phyloP scores from a whole-genome alignment of 1,140 invertebrate species.

The Popillia japonica region DNA sequence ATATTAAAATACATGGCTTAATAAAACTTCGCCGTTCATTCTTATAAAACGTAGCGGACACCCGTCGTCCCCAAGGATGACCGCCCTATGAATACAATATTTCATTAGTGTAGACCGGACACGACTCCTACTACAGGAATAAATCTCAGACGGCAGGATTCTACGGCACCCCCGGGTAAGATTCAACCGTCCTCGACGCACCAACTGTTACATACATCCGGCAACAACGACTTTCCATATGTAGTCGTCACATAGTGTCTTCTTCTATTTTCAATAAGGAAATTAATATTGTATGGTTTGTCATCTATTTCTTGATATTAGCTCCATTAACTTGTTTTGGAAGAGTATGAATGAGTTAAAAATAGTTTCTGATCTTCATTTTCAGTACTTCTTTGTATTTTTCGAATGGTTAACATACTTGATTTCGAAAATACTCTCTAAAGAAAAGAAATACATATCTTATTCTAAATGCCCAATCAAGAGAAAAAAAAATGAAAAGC shows the following conservation, averaged over 20 bases:
- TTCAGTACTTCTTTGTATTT: too few relatives aligned
- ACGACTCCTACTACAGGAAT: constrained; percentile 53
- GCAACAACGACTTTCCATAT: background rate
- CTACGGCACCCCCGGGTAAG: constrained; percentile 57
- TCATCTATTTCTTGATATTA: too few relatives aligned
- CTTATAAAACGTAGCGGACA: constrained; percentile 33
- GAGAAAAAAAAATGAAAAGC: too few relatives aligned
- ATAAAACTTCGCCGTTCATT: constrained; percentile 34
- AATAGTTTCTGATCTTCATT: too few relatives aligned
- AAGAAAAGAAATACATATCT: too few relatives aligned
- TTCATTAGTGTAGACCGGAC: constrained; percentile 56
- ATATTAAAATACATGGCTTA: constrained; percentile 37
- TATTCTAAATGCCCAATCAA: too few relatives aligned
- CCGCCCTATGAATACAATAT: constrained; percentile 60
- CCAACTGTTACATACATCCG: constrained; percentile 1
- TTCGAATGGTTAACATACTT: too few relatives aligned
- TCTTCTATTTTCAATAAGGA: background rate
- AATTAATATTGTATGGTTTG: background rate
- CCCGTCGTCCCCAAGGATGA: constrained; percentile 40
- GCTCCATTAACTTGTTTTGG: too few relatives aligned
- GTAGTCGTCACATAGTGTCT: background rate
- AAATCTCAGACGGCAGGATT: constrained; percentile 56
- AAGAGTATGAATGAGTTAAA: too few relatives aligned
- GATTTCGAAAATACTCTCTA: too few relatives aligned
- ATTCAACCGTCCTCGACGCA: constrained; percentile 56